Conservation (phyloP, 2,113 vertebrate species). For the Oophaga pumilio region DNA sequence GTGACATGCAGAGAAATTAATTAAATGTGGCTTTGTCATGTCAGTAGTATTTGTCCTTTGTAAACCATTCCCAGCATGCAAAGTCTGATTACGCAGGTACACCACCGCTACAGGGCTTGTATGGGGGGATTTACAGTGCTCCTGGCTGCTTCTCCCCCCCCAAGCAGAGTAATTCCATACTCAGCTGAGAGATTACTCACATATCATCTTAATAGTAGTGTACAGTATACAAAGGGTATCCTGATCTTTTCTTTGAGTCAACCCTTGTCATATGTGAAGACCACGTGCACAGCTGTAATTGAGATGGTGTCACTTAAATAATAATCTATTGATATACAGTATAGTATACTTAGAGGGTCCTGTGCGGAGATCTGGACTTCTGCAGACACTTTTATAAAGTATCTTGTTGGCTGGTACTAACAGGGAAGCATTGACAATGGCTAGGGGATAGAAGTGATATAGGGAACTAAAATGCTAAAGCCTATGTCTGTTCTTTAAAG, state of each 20-base stretch:
- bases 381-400: not conserved
- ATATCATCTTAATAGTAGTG: not conserved
- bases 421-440: not conserved
- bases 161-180: not conserved
- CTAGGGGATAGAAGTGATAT: not conserved
- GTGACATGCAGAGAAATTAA: constrained; percentile 68
- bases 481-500: too few relatives aligned
- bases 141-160: not conserved
- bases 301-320: not conserved
- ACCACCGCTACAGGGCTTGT: not conserved
- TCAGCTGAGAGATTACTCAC: not conserved
- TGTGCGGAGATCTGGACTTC: not conserved
- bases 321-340: not conserved
- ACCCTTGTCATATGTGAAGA: not conserved
- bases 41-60: constrained; percentile 67
- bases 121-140: not conserved
- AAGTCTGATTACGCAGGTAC: not conserved
- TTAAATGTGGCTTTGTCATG: constrained; percentile 64
- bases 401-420: not conserved
- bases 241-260: not conserved
- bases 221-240: not conserved
- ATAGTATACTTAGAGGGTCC: not conserved
- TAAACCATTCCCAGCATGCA: constrained; percentile 66
- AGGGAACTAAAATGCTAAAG: not conserved
- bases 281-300: not conserved